Conservation (phyloP, 2,797 vertebrate genomes). For the Bradypodion ventrale region DNA sequence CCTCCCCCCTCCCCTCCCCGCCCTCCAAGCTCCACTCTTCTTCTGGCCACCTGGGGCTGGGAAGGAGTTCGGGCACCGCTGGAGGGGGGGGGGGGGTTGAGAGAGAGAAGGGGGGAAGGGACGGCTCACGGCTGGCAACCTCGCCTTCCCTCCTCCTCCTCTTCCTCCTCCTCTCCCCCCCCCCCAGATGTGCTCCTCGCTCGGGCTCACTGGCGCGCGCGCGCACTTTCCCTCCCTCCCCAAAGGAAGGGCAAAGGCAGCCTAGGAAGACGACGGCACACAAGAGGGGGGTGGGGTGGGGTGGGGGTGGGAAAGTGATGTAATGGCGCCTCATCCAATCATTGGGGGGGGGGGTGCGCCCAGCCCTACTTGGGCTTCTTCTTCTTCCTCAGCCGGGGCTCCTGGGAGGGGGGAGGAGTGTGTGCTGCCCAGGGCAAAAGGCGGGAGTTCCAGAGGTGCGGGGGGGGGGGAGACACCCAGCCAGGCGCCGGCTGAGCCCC, state of each 20-base stretch:
- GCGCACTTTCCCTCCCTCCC: background rate
- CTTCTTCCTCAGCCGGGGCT: background rate
- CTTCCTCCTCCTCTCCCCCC: slow-evolving; percentile 27
- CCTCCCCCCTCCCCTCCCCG: no score
- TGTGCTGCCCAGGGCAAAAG: no score
- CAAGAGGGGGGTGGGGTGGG: background rate
- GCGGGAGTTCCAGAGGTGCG: background rate
- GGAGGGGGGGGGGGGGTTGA: background rate
- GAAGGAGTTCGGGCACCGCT: background rate
- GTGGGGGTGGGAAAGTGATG: no score
- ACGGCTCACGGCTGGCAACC: background rate
- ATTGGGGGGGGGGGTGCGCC: background rate
- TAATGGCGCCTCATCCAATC: slow-evolving; percentile 28
- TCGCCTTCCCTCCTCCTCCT: background rate
- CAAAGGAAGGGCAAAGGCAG: slow-evolving; percentile 7
- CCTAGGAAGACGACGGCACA: background rate
- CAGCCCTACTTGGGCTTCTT: background rate
- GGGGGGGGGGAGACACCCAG: background rate
- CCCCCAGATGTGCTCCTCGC: slow-evolving; percentile 22
- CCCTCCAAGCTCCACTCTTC: background rate
- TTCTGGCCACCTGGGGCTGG: slow-evolving; percentile 37
- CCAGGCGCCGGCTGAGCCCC: background rate
- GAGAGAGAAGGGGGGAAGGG: background rate
- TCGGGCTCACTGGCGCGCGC: background rate
- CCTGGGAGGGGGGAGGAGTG: background rate